Evolutionary conservation across 1,140 invertebrate species (phyloP).

Genomic region (Nephila pilipes): DNA sequence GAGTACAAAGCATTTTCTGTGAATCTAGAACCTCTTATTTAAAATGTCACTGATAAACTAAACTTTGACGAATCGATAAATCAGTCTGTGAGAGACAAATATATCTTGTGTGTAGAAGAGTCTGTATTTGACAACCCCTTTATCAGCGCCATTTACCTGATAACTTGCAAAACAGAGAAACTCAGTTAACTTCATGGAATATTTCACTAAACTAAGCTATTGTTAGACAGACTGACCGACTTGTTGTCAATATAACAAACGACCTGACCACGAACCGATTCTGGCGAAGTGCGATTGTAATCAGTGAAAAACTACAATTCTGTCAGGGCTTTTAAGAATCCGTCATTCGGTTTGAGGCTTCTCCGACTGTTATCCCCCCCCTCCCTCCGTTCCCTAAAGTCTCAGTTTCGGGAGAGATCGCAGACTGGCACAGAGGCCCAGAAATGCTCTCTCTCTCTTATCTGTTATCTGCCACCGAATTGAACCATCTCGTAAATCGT

Average conservation of each 20-base stretch:
- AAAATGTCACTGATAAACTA: no score
- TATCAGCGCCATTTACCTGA: no score
- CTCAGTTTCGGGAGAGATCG: not conserved
- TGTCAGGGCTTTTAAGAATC: not conserved
- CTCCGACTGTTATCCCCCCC: not conserved
- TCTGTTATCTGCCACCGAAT: conserved; percentile 3
- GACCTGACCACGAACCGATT: conserved; percentile 33
- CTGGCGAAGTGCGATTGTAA: conserved; percentile 14
- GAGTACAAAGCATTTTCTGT: no score
- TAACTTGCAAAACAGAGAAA: no score
- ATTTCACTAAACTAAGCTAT: not conserved
- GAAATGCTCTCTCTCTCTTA: not conserved
- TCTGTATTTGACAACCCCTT: no score
- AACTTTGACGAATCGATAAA: no score
- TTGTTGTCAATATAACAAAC: not conserved
- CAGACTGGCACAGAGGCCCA: not conserved
- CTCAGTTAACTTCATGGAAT: no score
- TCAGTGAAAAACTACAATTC: conserved; percentile 26
- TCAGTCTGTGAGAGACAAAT: no score
- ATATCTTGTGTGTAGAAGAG: no score
- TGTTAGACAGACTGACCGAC: not conserved
- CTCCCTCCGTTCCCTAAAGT: not conserved
- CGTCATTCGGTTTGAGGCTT: not conserved
- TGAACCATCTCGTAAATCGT: conserved; percentile 44
- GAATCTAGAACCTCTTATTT: no score